Evolutionary conservation across 2,113 vertebrate genomes (phyloP), one percentile per base, ranked within the genome.

Genomic region (Pomatostomus ruficeps): DNA sequence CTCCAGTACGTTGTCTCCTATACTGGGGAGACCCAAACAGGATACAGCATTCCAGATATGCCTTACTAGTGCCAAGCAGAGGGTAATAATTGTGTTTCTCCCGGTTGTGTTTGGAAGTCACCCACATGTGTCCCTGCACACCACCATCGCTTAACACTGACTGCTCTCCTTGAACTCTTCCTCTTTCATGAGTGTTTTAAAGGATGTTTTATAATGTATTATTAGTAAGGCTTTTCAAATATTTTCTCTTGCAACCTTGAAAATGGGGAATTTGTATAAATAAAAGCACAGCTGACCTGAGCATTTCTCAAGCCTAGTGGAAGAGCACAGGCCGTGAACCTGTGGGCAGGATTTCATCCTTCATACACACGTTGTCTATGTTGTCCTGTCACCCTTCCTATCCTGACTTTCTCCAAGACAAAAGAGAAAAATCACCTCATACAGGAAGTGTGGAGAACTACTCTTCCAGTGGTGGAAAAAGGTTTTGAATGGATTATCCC

Each of bases 1-100:
- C 26, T 55, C 21, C 21, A 46, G 36, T 19, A 35, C 0, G 0
- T 14, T 10, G 21, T 63, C 3, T 55, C n/a, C 73, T 1, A 0
- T 17, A 21, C 26, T 48, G 40, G 21, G 26, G 12, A 76, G 21
- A 2, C 23, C 43, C 38, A 67, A 23, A 24, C 10, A n/a, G 42
- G 57, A 52, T 3, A 19, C 11, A 49, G 12, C 14, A n/a, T 23
- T 71, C 38, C 52, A 75, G 11, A 33, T 28, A 10, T 35, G 17
- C 12, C 67, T 67, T 76, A 42, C 18, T 42, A 38, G 62, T 46
- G 43, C 25, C 33, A 59, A 54, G 35, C 6, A 80, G 55, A 73
- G 16, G 11, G 16, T 11, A 51, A 40, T 35, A 91, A 43, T 26
- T 1, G 2, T 7, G 2, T 36, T 26, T 38, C 6, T 48, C 14